Evolutionary conservation across 1,140 invertebrate genomes (phyloP), one percentile per base, ranked within the genome.

Genomic region (Stegodyphus mimosarum): DNA sequence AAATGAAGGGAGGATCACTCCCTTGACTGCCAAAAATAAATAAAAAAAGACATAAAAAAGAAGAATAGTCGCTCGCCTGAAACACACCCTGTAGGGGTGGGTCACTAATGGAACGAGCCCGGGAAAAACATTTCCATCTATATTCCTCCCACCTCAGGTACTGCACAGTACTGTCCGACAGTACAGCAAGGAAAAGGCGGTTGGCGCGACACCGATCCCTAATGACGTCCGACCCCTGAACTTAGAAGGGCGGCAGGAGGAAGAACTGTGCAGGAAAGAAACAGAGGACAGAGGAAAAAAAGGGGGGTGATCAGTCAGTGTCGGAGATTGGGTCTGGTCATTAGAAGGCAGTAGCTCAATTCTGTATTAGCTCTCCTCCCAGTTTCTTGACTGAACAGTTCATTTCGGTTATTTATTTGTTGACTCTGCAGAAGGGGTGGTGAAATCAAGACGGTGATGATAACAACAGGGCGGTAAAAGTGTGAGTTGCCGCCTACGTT

Each of bases 161-260:
- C 81, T 18, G 55, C 48, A 69, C 17, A 55, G 15, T 52, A 48
- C 64, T 80, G 71, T 63, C 49, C 51, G 69, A 66, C 72, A 75
- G 73, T 33, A 76, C 81, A 84, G 81, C 81, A 84, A 75, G 81
- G 73, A 84, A 84, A 84, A 70, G 81, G 81, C 81, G 81, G 81
- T 75, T 73, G 81, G 64, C 72, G 72, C 80, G 80, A 83, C 80
- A 83, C 80, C 7, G 80, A 17, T 7, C 71, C 72, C 76, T 75
- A 84, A 75, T 69, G 72, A 75, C 63, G 72, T 13, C 73, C 72
- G 72, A 75, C 73, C 81, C 64, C 50, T 76, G 70, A 74, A 74
- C 70, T 74, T 49, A n/a, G 48, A 11, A 60, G 49, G 15, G 18
- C 13, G 18, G 49, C 13, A 71, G 11, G 69, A 71, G 69, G 33